phyloP scores from a whole-genome alignment of 2,797 vertebrate species.

The Tympanoctomys barrerae region DNA sequence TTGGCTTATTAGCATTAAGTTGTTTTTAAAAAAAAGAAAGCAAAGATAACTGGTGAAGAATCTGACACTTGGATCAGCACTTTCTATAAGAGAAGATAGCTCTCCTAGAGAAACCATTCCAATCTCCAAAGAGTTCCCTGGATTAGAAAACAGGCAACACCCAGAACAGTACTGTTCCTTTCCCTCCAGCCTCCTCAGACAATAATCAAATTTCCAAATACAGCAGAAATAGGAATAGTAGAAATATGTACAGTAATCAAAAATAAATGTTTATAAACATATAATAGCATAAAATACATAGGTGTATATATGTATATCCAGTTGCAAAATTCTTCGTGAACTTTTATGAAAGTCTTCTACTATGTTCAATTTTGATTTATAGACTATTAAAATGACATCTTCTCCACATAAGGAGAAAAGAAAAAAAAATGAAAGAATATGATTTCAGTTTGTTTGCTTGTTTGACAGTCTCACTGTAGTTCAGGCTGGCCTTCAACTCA shows the following conservation, averaged over 20 bases:
- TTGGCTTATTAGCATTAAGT: not conserved
- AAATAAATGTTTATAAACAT: not conserved
- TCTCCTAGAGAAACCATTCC: not conserved
- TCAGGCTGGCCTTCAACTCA: not conserved
- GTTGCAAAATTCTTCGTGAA: not conserved
- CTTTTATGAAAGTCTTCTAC: constrained; percentile 36
- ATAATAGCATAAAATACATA: not conserved
- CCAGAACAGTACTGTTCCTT: not conserved
- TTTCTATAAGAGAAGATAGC: not conserved
- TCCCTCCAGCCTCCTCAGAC: not conserved
- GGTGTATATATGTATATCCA: not conserved
- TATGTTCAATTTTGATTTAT: constrained; percentile 6
- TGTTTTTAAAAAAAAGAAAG: not conserved
- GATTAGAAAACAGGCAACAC: not conserved
- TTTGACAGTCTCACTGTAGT: not conserved
- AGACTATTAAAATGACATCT: constrained; percentile 12
- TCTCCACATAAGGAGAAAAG: not conserved
- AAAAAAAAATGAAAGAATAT: not conserved
- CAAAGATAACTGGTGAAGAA: not conserved
- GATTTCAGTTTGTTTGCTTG: not conserved
- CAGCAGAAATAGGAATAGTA: not conserved
- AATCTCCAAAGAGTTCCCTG: not conserved
- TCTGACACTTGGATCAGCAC: not conserved
- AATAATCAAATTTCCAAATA: not conserved
- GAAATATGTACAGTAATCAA: not conserved